These are phyloP conservation scores for Podabrus alpinus DNA, from an alignment of 2,888 invertebrate species.

Conservation along the genomic window DNA sequence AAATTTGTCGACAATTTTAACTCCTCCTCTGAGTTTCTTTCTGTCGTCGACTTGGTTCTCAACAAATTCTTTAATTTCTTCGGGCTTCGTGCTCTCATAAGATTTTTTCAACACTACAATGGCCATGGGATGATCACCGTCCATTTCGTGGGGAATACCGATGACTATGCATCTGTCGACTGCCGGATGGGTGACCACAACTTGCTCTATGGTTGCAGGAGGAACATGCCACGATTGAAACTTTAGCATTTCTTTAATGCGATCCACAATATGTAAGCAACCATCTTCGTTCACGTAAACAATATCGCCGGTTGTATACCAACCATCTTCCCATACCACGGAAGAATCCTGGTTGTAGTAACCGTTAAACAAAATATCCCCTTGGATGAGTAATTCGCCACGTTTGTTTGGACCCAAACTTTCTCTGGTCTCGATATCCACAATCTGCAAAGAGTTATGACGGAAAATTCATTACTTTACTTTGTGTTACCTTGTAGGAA, in stretches of 20 bases:
- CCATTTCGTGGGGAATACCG: conserved; percentile 46
- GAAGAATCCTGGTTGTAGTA: conserved; percentile 57
- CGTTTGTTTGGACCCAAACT: conserved; percentile 55
- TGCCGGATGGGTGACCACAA: conserved; percentile 44
- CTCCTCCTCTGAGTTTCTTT: not conserved
- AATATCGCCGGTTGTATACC: conserved; percentile 60
- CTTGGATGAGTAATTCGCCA: conserved; percentile 61
- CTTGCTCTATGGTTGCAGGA: conserved; percentile 45
- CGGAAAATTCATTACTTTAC: too few relatives aligned
- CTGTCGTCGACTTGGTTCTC: not conserved
- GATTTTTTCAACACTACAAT: conserved; percentile 38
- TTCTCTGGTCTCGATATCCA: conserved; percentile 54
- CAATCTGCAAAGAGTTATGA: conserved; percentile 51
- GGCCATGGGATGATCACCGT: conserved; percentile 48
- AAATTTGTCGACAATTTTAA: not conserved
- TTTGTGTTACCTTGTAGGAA: not conserved
- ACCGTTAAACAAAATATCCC: conserved; percentile 48
- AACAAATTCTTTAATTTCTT: not conserved
- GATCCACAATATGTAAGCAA: conserved; percentile 57
- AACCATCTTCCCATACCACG: conserved; percentile 54
- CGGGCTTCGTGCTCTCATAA: not conserved
- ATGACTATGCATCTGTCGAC: conserved; percentile 43
- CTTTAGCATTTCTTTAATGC: conserved; percentile 60
- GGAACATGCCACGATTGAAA: conserved; percentile 58
- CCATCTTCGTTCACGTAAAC: conserved; percentile 57